These are phyloP conservation scores for Mimas tiliae DNA, from an alignment of 2,888 invertebrate species.

Conservation along the genomic window DNA sequence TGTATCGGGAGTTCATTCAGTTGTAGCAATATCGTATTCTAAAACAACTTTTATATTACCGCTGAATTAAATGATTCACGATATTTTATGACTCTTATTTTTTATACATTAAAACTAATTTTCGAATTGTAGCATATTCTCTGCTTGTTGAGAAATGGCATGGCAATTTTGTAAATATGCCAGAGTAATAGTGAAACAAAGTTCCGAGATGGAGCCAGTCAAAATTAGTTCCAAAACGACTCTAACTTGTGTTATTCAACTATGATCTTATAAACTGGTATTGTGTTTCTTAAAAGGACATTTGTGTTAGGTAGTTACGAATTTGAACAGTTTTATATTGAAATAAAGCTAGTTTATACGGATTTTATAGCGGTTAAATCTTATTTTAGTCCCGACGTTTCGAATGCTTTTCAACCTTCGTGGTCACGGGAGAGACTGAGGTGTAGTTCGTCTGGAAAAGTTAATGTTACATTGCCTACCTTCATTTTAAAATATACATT, in stretches of 20 bases:
- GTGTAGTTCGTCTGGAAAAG: too few relatives aligned
- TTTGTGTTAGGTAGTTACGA: neutral
- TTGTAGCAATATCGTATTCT: conserved; percentile 27
- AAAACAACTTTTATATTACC: conserved; percentile 15
- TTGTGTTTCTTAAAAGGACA: neutral
- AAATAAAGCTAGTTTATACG: too few relatives aligned
- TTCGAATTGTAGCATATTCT: neutral
- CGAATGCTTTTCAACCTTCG: too few relatives aligned
- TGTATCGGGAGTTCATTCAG: conserved; percentile 38
- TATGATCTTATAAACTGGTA: neutral
- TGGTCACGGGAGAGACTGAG: too few relatives aligned
- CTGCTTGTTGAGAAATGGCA: neutral
- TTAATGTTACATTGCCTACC: too few relatives aligned
- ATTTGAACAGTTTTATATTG: neutral
- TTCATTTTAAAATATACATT: too few relatives aligned
- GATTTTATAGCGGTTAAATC: too few relatives aligned
- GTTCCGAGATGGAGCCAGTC: conserved; percentile 18
- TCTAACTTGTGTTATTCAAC: conserved; percentile 11
- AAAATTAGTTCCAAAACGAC: conserved; percentile 20
- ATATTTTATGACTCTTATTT: neutral
- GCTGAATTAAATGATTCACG: neutral
- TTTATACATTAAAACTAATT: neutral
- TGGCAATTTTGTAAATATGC: conserved; percentile 9
- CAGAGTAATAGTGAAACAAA: conserved; percentile 19
- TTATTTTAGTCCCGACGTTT: too few relatives aligned